These are phyloP conservation scores for Picathartes gymnocephalus DNA, from an alignment of 2,113 vertebrate species.

Conservation along the genomic window DNA sequence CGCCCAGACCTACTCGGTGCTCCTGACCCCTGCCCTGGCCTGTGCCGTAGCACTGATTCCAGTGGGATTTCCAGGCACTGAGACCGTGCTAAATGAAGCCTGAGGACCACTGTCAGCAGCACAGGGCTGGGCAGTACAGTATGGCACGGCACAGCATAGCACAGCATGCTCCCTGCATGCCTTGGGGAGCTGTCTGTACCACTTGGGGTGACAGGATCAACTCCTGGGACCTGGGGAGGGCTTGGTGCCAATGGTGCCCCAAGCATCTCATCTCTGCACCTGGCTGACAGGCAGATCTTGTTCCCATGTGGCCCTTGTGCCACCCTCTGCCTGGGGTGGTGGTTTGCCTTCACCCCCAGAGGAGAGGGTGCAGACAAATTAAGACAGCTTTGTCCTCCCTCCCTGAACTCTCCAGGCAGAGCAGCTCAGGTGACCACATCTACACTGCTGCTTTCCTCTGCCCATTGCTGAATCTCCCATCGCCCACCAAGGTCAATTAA, in stretches of 20 bases:
- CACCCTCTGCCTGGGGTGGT: too few relatives aligned
- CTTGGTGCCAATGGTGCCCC: not conserved
- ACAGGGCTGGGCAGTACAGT: not conserved
- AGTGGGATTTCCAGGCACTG: not conserved
- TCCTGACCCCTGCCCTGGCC: not conserved
- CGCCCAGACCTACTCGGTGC: not conserved
- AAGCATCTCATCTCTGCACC: not conserved
- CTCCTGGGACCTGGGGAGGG: not conserved
- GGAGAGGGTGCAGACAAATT: not conserved
- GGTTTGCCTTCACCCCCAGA: not conserved
- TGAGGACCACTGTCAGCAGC: not conserved
- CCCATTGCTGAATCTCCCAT: not conserved
- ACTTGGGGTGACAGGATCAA: rapidly evolving
- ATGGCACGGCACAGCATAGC: not conserved
- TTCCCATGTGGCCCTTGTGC: not conserved
- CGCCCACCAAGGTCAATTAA: rapidly evolving
- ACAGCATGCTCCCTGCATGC: rapidly evolving
- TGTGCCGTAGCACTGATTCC: rapidly evolving
- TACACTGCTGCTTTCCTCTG: not conserved
- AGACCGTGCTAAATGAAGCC: not conserved
- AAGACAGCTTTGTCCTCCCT: not conserved
- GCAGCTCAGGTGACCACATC: not conserved
- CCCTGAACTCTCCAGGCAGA: not conserved
- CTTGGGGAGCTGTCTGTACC: not conserved
- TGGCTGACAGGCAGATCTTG: rapidly evolving